phyloP scores from a whole-genome alignment of 2,888 invertebrate genomes.

The Idaea aversata region DNA sequence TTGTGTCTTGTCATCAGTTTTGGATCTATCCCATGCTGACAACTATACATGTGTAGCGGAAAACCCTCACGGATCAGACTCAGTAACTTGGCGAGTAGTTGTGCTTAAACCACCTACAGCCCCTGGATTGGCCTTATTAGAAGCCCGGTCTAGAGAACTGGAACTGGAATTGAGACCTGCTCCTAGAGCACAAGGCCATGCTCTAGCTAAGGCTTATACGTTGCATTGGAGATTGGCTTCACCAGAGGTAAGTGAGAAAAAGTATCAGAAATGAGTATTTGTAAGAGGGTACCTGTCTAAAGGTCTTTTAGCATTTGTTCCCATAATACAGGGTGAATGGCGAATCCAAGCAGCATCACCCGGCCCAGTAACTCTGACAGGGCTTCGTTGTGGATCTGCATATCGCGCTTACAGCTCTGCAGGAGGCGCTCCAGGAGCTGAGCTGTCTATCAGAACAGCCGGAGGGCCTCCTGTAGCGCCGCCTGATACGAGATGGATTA shows the following conservation, averaged over 20 bases:
- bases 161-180: constrained; percentile 66
- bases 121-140: constrained; percentile 82
- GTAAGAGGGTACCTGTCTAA: background rate
- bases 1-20: constrained; percentile 57
- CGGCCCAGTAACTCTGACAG: constrained; percentile 81
- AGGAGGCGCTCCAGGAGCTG: constrained; percentile 87
- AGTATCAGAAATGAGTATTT: background rate
- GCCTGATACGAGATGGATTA: constrained; percentile 86
- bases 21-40: constrained; percentile 86
- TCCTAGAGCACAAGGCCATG: constrained; percentile 63
- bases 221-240: constrained; percentile 85
- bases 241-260: constrained; percentile 81
- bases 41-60: constrained; percentile 90
- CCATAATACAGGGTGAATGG: constrained; percentile 82
- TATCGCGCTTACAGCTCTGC: constrained; percentile 91
- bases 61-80: constrained; percentile 91
- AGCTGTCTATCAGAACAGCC: constrained; percentile 89
- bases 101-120: constrained; percentile 87
- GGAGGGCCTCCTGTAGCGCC: constrained; percentile 84
- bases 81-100: constrained; percentile 88
- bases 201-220: constrained; percentile 80
- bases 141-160: constrained; percentile 66
- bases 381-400: constrained; percentile 90
- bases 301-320: background rate
- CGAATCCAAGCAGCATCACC: constrained; percentile 74